Conservation (phyloP, 2,888 invertebrate genomes). For the Drosophila merina region DNA sequence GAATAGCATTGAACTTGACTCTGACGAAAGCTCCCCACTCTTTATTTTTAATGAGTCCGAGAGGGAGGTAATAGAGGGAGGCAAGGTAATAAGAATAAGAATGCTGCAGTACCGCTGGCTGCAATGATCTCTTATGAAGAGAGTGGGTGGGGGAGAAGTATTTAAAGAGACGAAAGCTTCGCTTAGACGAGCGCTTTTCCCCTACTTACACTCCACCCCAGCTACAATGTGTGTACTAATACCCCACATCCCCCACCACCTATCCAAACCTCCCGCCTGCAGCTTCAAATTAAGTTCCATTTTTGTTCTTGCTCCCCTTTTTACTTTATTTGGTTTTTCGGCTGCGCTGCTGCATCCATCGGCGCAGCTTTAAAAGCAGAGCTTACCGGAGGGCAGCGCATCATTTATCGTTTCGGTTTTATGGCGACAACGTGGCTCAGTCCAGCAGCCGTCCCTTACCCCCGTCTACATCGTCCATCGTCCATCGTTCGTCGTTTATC, state of each 20-base stretch:
- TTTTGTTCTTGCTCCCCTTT: conserved; percentile 39
- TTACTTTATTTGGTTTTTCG: conserved; percentile 6
- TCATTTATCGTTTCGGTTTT: conserved; percentile 53
- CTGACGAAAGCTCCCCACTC: conserved; percentile 10
- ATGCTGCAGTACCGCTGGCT: background rate
- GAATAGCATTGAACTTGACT: conserved; percentile 47
- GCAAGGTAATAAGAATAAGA: background rate
- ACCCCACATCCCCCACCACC: background rate
- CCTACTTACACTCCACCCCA: background rate
- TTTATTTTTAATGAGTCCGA: background rate
- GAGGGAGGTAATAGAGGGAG: background rate
- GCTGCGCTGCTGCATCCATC: conserved; percentile 6
- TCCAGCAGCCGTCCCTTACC: conserved; percentile 1
- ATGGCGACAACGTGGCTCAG: conserved; percentile 30
- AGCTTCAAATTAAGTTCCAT: conserved; percentile 26
- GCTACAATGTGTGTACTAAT: conserved; percentile 30
- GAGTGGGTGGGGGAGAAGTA: background rate
- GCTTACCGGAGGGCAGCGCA: conserved; percentile 45
- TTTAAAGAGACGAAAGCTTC: conserved; percentile 32
- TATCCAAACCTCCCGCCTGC: background rate
- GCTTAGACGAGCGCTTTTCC: conserved; percentile 11
- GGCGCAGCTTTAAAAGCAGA: conserved; percentile 53
- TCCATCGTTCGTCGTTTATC: background rate
- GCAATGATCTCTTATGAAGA: conserved; percentile 11
- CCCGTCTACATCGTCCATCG: background rate